A percentile compares a stretch with the other conserved stretches of the same genome.
Conservation (phyloP, 2,797 vertebrate genomes). For the Cercopithecus mitis region DNA sequence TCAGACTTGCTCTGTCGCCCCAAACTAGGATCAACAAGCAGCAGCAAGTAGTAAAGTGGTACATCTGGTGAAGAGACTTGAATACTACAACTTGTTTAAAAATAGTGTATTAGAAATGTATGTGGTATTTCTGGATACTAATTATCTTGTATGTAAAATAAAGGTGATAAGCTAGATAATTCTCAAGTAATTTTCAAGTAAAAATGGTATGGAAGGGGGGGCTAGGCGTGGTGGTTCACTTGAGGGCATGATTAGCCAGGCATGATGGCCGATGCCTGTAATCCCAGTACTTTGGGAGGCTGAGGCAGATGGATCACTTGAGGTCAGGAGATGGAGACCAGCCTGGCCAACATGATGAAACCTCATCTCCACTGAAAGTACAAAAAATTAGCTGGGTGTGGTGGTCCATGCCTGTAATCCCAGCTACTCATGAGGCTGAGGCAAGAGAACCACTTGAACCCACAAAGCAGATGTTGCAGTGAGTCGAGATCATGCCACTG, state of each 20-base stretch:
- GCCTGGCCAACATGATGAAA: not conserved
- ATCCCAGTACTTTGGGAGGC: not conserved
- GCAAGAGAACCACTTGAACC: not conserved
- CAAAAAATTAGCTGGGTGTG: not conserved
- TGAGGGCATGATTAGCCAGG: too few relatives aligned
- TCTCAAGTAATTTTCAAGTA: conserved; percentile 23
- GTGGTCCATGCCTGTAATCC: not conserved
- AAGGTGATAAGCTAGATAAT: not conserved
- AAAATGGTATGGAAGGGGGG: not conserved
- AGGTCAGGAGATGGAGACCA: not conserved
- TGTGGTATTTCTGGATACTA: not conserved
- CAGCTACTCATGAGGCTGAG: not conserved
- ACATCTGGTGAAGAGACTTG: not conserved
- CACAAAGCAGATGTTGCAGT: not conserved
- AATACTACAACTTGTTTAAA: not conserved
- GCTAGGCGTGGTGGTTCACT: not conserved
- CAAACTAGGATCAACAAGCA: not conserved
- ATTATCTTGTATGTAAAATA: not conserved
- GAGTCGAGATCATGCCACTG: not conserved
- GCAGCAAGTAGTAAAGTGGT: not conserved
- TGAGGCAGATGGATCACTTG: not conserved
- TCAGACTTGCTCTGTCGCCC: not conserved
- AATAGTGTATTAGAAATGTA: not conserved
- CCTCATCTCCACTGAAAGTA: not conserved
- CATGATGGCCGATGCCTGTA: too few relatives aligned